Conservation (phyloP, 2,888 invertebrate species). For the Nymphalis c-album region DNA sequence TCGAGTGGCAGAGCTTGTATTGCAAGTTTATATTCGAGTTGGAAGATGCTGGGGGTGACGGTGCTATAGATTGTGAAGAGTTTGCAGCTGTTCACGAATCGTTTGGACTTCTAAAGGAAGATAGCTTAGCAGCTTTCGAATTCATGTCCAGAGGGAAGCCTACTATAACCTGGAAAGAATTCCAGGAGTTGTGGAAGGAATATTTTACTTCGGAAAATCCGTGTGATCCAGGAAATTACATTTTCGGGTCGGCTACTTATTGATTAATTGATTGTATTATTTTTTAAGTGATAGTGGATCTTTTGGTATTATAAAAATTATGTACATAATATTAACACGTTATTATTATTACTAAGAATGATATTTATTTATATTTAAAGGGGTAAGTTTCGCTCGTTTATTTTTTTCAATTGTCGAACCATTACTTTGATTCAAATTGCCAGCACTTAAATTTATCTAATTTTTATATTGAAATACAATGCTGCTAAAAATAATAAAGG, state of each 20-base stretch:
- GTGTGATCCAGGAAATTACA: constrained; percentile 41
- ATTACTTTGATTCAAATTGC: no score
- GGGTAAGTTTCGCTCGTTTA: no score
- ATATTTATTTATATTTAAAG: no score
- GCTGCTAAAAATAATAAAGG: no score
- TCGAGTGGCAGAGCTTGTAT: constrained; percentile 89
- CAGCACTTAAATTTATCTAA: no score
- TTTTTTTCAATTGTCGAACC: no score
- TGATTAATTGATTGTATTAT: constrained; percentile 6
- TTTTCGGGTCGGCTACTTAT: constrained; percentile 40
- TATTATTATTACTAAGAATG: no score
- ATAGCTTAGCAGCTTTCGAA: constrained; percentile 86
- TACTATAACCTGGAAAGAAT: constrained; percentile 86
- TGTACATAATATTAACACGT: no score
- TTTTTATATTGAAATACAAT: no score
- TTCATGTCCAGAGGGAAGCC: constrained; percentile 87
- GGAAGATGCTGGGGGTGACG: constrained; percentile 89
- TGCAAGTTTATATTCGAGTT: constrained; percentile 92
- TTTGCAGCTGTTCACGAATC: constrained; percentile 86
- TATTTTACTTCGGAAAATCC: constrained; percentile 62
- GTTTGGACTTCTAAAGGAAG: constrained; percentile 86
- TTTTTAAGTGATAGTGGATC: background rate
- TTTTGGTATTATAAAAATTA: background rate
- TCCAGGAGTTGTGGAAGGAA: constrained; percentile 88
- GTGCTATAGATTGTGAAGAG: constrained; percentile 86